Evolutionary conservation across 2,888 invertebrate species (phyloP), one percentile per base, ranked within the genome.

Genomic region (Pilophorus perplexus): DNA sequence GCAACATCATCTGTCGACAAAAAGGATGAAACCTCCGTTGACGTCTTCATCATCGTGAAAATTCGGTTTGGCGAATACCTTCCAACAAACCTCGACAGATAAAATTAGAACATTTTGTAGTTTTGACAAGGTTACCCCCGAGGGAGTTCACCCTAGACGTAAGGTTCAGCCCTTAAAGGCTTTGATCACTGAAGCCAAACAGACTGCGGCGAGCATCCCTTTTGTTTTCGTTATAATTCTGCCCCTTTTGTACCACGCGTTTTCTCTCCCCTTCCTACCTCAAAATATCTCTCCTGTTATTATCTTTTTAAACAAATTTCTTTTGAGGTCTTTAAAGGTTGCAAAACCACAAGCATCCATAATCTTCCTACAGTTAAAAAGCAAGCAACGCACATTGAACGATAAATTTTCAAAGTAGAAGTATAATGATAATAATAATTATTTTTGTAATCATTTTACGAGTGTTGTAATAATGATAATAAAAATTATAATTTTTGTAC

Each of bases 181-280:
- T 42, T 42, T 42, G 42, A 42, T 42, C 42, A 14, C n/a, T 42
- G 10, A 42, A 10, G 42, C 42, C 42, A 42, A 16, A 42, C 10
- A 42, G 42, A 42, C 42, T 42, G 42, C 10, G 42, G 42, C 6
- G 42, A 42, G 42, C 42, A 10, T 14, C 10, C 42, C 42, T 42
- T 42, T 42, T 42, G 42, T 42, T 42, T 42, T 42, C 42, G 42
- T 42, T 14, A n/a, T n/a, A n/a, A 42, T 42, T 42, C 42, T 6
- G 42, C 42, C 10, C 42, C 42, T 14, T 42, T 42, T 42, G 42
- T 42, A 14, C 42, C 42, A 16, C 6, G 42, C 42, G 6, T 10
- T 8, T 14, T 16, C 14, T 16, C 14, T 6, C 42, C 14, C 42
- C 10, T 42, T 16, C 10, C 42, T 6, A 5, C 14, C 42, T 14